These are phyloP conservation scores for Syngnathus rostellatus DNA, from an alignment of 2,797 vertebrate genomes.

Conservation along the genomic window DNA sequence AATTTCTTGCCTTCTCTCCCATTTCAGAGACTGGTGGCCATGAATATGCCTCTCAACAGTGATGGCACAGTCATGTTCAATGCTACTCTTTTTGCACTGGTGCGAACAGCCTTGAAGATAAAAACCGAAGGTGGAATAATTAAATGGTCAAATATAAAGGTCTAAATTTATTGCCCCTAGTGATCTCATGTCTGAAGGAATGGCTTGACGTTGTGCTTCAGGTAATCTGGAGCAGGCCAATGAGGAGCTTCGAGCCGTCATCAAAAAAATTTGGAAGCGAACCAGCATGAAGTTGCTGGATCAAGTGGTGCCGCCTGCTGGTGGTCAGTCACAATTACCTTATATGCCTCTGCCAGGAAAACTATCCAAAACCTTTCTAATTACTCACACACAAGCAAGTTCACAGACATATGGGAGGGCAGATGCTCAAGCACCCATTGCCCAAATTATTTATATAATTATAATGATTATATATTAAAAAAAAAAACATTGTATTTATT, in stretches of 20 bases:
- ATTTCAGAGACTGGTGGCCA: constrained; percentile 90
- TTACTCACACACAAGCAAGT: constrained; percentile 7
- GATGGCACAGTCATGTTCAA: constrained; percentile 98
- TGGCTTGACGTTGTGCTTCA: constrained; percentile 39
- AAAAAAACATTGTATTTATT: too few species aligned
- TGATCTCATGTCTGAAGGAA: background rate
- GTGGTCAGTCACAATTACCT: constrained; percentile 79
- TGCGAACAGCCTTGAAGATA: constrained; percentile 96
- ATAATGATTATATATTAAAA: too few species aligned
- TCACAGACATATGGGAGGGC: constrained; percentile 4
- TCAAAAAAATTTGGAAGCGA: constrained; percentile 99
- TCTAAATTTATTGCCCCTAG: background rate
- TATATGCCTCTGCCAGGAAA: constrained; percentile 4
- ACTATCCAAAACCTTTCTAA: background rate
- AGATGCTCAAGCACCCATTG: too few species aligned
- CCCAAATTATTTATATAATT: too few species aligned
- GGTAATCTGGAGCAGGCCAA: constrained; percentile 98
- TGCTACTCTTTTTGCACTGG: constrained; percentile 93
- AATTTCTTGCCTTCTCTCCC: constrained; percentile 12
- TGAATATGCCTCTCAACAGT: constrained; percentile 98
- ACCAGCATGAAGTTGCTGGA: constrained; percentile 98
- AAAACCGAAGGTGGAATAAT: constrained; percentile 87
- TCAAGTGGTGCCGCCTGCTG: constrained; percentile 97
- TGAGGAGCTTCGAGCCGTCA: constrained; percentile 96
- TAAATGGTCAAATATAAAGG: background rate